These are phyloP conservation scores for Poecilobothrus nobilitatus DNA, from an alignment of 2,888 invertebrate species.

Conservation along the genomic window DNA sequence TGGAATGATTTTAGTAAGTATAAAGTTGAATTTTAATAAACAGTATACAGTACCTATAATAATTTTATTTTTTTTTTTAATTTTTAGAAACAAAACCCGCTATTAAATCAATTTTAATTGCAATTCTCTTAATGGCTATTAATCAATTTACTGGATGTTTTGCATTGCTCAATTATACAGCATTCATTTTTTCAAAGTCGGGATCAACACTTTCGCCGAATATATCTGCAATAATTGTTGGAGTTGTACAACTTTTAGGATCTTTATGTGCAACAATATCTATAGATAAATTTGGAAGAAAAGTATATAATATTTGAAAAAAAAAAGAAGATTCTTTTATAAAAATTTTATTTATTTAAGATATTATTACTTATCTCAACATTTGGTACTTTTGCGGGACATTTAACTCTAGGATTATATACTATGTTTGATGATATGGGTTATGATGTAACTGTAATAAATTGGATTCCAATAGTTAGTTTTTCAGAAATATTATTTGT, in stretches of 20 bases:
- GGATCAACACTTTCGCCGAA: constrained; percentile 24
- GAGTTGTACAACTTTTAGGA: constrained; percentile 30
- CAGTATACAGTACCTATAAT: constrained; percentile 10
- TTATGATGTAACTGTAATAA: constrained; percentile 20
- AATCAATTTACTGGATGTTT: constrained; percentile 36
- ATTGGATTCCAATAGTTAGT: constrained; percentile 29
- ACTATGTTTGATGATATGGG: constrained; percentile 26
- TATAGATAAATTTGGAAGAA: constrained; percentile 30
- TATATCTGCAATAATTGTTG: constrained; percentile 29
- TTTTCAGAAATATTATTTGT: constrained; percentile 29
- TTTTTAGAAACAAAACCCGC: background rate
- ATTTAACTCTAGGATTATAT: constrained; percentile 23
- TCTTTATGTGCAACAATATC: constrained; percentile 27
- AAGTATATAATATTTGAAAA: no score
- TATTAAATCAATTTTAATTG: constrained; percentile 21
- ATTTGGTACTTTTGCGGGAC: constrained; percentile 30
- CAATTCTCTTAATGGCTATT: constrained; percentile 30
- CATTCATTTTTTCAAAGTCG: constrained; percentile 27
- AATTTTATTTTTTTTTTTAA: no score
- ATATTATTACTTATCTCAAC: constrained; percentile 29
- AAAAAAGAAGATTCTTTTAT: no score
- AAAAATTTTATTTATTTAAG: no score
- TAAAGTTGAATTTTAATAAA: background rate
- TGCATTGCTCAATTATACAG: constrained; percentile 33
- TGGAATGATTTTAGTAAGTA: constrained; percentile 37